These are phyloP conservation scores for Tetrax tetrax DNA, from an alignment of 2,113 vertebrate genomes.

Conservation along the genomic window DNA sequence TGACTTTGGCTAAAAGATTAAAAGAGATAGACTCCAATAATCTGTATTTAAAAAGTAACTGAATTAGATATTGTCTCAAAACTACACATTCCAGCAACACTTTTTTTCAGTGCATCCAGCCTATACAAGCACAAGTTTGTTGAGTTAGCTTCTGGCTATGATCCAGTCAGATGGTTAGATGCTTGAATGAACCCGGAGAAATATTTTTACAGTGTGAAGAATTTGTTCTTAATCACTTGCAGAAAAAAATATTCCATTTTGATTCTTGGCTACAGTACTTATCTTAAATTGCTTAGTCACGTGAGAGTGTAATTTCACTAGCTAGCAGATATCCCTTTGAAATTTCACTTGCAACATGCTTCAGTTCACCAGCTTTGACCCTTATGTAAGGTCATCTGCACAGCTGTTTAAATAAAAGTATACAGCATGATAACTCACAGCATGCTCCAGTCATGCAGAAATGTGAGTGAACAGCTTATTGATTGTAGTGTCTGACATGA, in stretches of 20 bases:
- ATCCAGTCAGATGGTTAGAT: constrained; percentile 29
- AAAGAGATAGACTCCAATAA: background rate
- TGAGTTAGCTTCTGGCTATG: constrained; percentile 15
- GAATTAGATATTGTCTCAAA: background rate
- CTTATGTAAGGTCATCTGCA: background rate
- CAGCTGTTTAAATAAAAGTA: constrained; percentile 41
- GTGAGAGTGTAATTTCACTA: background rate
- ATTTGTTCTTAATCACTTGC: constrained; percentile 16
- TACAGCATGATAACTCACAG: background rate
- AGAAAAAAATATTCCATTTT: background rate
- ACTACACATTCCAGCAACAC: background rate
- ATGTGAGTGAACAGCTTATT: background rate
- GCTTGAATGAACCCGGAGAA: constrained; percentile 28
- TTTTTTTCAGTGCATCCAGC: background rate
- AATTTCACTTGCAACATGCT: constrained; percentile 2
- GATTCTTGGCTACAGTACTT: constrained; percentile 31
- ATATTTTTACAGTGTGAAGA: constrained; percentile 26
- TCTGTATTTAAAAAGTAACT: background rate
- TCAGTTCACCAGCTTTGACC: constrained; percentile 5
- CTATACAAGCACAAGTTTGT: background rate
- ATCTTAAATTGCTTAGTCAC: constrained; percentile 11
- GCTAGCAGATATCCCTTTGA: background rate
- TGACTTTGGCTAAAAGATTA: background rate
- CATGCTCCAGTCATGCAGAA: constrained; percentile 24
- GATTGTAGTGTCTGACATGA: constrained; percentile 10